phyloP scores from a whole-genome alignment of 2,888 invertebrate genomes.

The Sphecodes monilicornis region DNA sequence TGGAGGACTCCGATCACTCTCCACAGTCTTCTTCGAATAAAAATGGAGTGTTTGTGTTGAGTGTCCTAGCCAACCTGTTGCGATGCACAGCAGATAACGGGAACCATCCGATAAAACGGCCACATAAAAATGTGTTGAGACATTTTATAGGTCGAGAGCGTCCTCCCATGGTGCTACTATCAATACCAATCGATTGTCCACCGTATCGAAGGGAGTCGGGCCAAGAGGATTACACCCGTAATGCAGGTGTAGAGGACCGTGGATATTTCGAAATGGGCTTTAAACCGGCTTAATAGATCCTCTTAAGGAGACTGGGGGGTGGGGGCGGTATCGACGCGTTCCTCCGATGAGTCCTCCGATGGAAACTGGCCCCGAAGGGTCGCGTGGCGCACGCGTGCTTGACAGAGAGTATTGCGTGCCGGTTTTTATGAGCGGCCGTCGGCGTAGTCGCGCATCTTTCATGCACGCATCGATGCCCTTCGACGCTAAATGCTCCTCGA shows the following conservation, averaged over 20 bases:
- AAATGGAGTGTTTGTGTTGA: too few species aligned
- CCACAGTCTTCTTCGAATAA: too few species aligned
- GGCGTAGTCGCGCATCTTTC: slow-evolving; percentile 67
- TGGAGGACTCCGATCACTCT: too few species aligned
- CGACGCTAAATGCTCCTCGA: slow-evolving; percentile 62
- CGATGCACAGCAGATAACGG: not conserved
- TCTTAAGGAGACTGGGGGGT: not conserved
- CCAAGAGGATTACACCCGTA: not conserved
- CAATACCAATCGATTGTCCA: not conserved
- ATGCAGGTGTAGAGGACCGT: not conserved
- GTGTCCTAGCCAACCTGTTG: not conserved
- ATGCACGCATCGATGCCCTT: slow-evolving; percentile 72
- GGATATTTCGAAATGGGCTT: not conserved
- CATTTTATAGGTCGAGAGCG: not conserved
- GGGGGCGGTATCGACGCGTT: slow-evolving; percentile 15
- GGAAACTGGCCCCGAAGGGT: slow-evolving; percentile 56
- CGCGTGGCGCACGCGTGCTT: slow-evolving; percentile 78
- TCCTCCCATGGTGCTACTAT: not conserved
- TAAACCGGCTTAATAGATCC: slow-evolving; percentile 21
- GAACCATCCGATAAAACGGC: not conserved
- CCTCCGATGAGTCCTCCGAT: slow-evolving; percentile 22
- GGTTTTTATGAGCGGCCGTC: slow-evolving; percentile 67
- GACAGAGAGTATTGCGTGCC: slow-evolving; percentile 72
- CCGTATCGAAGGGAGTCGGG: not conserved
- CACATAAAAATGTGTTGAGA: not conserved